Evolutionary conservation across 2,888 invertebrate genomes (phyloP), one percentile per base, ranked within the genome.

Genomic region (Campoplex capitator): DNA sequence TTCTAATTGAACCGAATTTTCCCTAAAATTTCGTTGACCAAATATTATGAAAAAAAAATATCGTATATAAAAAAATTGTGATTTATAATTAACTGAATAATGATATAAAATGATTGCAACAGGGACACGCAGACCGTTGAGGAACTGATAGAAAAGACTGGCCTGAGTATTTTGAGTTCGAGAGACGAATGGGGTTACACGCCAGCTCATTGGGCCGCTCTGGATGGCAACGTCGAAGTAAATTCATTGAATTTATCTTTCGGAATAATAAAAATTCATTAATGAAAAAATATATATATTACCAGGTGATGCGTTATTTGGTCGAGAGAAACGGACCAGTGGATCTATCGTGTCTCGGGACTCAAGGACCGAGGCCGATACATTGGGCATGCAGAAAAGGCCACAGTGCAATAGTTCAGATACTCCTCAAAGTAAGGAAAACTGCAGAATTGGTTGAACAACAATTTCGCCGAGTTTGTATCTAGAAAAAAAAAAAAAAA

Each of bases 341-440:
- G 8, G 98, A 98, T 94, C 95, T 98, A 62, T 97, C 98, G 0
- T 98, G 98, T 91, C 95, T 98, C 74, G 98, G 98, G 73, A 98
- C 97, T 1, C 97, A 98, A 95, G 98, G 98, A 0, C 98, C 98
- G 0, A 96, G 97, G 42, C 98, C 98, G 0, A 98, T 98, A 88
- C 98, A 99, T 93, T 98, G 98, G 98, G 98, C 98, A 0, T 98
- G 98, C 92, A 96, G 98, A 58, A 98, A 98, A 94, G 98, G 98
- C 0, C 98, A 98, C 93, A 97, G 98, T 0, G 97, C 98, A 0
- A 97, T 98, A 28, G 98, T 98, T 7, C 98, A 98, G 95, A 93
- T 96, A 77, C 92, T 96, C 71, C 92, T 96, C 9, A 95, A 95
- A 93, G 95, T 96, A 90, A 13, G n/a, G n/a, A 35, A 28, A 48